Percentiles rank a stretch among this genome's conserved stretches.
Conservation (phyloP, 2,113 vertebrate species). For the Deroptyus accipitrinus region DNA sequence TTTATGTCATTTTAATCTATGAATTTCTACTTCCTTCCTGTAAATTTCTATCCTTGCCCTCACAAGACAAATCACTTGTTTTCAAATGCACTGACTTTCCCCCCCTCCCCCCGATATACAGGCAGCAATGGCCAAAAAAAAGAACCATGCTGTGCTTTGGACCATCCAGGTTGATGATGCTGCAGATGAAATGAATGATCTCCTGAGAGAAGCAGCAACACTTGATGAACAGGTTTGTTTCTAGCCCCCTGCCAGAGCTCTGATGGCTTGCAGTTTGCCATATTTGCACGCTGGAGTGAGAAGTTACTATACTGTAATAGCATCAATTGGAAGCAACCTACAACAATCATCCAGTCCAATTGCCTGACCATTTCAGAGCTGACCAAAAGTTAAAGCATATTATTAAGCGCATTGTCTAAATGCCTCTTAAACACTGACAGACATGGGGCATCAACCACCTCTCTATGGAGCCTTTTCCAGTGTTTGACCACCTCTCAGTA, state of each 20-base stretch:
- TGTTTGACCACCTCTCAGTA: neutral
- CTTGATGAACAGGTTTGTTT: constrained; percentile 80
- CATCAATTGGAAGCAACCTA: neutral
- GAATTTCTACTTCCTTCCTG: neutral
- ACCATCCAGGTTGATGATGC: constrained; percentile 74
- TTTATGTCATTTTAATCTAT: neutral
- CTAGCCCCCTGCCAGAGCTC: neutral
- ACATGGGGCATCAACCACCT: neutral
- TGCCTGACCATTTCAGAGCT: neutral
- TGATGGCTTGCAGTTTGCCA: neutral
- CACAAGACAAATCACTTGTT: neutral
- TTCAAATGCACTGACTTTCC: neutral
- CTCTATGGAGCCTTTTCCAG: neutral
- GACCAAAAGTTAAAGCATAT: neutral
- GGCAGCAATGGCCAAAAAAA: constrained; percentile 82
- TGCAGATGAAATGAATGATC: constrained; percentile 67
- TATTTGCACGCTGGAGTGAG: neutral
- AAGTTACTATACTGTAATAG: neutral
- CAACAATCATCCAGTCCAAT: neutral
- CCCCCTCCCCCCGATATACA: constrained; percentile 19
- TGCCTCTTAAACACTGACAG: neutral
- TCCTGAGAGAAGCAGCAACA: constrained; percentile 73
- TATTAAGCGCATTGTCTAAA: neutral
- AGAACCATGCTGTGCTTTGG: constrained; percentile 76
- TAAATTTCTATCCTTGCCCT: neutral